Evolutionary conservation across 2,113 vertebrate genomes (phyloP), one percentile per base, ranked within the genome.

Genomic region (Petromus typicus): DNA sequence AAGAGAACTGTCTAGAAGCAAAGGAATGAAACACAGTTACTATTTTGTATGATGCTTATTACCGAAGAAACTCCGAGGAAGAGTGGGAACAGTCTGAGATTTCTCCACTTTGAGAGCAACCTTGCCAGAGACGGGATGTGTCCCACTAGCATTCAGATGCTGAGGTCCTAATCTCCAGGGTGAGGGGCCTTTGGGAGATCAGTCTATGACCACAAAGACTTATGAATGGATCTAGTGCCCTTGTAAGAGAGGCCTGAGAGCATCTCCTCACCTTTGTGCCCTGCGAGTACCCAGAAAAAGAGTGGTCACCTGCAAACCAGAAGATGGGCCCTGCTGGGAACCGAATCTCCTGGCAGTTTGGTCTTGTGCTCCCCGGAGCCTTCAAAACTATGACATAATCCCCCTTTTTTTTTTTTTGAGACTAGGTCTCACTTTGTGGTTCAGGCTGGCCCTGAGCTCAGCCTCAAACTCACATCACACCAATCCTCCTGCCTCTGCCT

Each of bases 1-100:
- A 14, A 4, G 27, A 90, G 69, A 82, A 54, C 25, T 82, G 51
- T 90, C 82, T 30, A 94, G 64, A 93, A 90, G 76, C 45, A 95
- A 89, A 75, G 64, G n/a, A 37, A 84, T 56, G 57, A 85, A 89
- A 92, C 56, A 20, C 3, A 61, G 10, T 66, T 57, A 59, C 27
- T 10, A 37, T 56, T 73, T 79, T 23, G 4, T 69, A 48, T 64
- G 48, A 17, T 66, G 25, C 54, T 18, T 57, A 57, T 40, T 90
- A 66, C 23, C 34, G 63, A 45, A 79, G 67, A 95, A 88, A 37
- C 30, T 73, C 59, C 9, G n/a, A 67, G 43, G 93, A 59, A 54
- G 34, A 56, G 14, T 3, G 14, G 81, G 3, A 71, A 75, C n/a
- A n/a, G 25, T 82, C 23, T 91, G 17, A 7, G 63, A 37, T 10